Evolutionary conservation across 2,888 invertebrate species (phyloP), one percentile per base, ranked within the genome.

Genomic region (Cynaeus angustus): DNA sequence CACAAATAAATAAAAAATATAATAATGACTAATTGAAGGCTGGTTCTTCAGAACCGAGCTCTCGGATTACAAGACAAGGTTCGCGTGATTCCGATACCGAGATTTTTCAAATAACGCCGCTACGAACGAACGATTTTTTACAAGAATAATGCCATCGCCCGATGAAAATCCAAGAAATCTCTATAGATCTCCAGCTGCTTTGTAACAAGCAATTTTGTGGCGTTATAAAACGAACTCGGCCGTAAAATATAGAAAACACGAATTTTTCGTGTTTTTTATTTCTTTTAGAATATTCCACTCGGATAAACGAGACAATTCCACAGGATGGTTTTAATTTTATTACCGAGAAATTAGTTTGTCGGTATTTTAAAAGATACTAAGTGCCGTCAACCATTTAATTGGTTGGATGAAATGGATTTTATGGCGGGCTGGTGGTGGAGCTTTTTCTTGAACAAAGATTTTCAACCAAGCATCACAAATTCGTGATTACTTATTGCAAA

Each of bases 1-100:
- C 74, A 71, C 72, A 73, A 74, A 77, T 75, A 74, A 75, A 74
- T 59, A 73, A 77, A 79, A 79, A 77, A 79, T 78, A 75, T 77
- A 77, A 77, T 78, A 77, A 79, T 77, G 75, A 75, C 78, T 78
- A 77, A 79, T 78, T 79, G 77, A 75, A 76, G 75, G 72, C 71
- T 69, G 75, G 72, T 74, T 73, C 74, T 71, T 72, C 66, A 67
- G 74, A 76, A 9, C 14, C 21, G 50, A 38, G 50, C 62, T 45
- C 46, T 33, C 30, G 10, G 4, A 8, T 48, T 46, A 33, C 41
- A 58, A 41, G 37, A 55, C 55, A 21, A 43, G 9, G 59, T 14
- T 59, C 33, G 43, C 58, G 59, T 46, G 45, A 45, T 46, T 45
- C 30, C 43, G 43, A 26, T 28, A 33, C 33, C 37, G 38, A 48